phyloP scores from a whole-genome alignment of 2,888 invertebrate genomes.

The Drosophila demipolita region DNA sequence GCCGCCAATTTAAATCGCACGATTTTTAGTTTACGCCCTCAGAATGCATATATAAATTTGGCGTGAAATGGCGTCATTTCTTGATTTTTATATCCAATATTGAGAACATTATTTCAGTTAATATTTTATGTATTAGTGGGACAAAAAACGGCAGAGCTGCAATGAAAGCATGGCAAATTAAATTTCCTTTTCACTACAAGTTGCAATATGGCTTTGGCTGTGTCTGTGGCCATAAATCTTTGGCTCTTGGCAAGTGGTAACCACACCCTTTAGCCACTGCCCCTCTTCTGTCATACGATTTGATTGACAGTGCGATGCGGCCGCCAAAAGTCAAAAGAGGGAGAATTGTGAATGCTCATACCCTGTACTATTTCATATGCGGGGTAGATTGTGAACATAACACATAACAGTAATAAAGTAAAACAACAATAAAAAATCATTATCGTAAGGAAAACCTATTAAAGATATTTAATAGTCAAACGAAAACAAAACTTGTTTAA shows the following conservation, averaged over 20 bases:
- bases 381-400: constrained; percentile 1
- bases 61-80: constrained; percentile 82
- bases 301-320: constrained; percentile 66
- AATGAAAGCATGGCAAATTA: constrained; percentile 64
- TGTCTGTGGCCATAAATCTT: constrained; percentile 64
- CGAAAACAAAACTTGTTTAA: neutral
- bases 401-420: neutral
- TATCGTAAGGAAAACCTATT: neutral
- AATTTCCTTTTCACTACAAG: constrained; percentile 58
- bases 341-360: constrained; percentile 14
- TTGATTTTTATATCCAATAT: constrained; percentile 54
- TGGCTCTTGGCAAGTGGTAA: constrained; percentile 60
- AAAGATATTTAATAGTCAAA: neutral
- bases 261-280: constrained; percentile 34
- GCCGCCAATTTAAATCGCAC: constrained; percentile 23
- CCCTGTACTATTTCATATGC: constrained; percentile 9
- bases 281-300: constrained; percentile 29
- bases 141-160: constrained; percentile 21
- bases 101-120: constrained; percentile 52
- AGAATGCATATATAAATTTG: constrained; percentile 84
- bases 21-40: constrained; percentile 70
- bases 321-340: constrained; percentile 30
- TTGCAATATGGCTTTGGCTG: constrained; percentile 54
- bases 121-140: constrained; percentile 35
- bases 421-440: neutral